Evolutionary conservation across 2,888 invertebrate genomes (phyloP), one percentile per base, ranked within the genome.

Genomic region (Orthosia cruda): DNA sequence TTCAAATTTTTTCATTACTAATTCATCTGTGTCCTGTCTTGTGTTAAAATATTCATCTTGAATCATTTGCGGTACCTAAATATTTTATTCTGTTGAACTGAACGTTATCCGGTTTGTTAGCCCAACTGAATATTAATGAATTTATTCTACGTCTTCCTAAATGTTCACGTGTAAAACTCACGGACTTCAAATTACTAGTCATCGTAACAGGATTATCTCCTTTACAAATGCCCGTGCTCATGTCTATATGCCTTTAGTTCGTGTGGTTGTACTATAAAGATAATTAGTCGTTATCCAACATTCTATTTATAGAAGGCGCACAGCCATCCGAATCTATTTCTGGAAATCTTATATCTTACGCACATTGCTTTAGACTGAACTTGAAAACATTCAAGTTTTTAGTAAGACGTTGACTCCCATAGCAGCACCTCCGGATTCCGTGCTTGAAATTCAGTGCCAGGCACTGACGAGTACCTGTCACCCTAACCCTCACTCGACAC

Each of bases 111-210:
- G 94, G 93, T 92, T 89, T 88, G 90, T 85, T 89, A 81, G 86
- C 83, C 86, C 83, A 76, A 69, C 86, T 83, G 94, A 94, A 95
- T 95, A 92, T 92, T 93, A 94, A 94, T 94, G 89, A 86, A 87
- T 80, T 80, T 64, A 83, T 83, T 77, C 68, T 81, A 83, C 82
- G 79, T 80, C 75, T 84, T 77, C 77, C 76, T 81, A 85, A 83
- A 87, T 79, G 67, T 64, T 79, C 62, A 74, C 65, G 65, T 79
- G 72, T 52, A 75, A n/a, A 64, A 78, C 74, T 80, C 68, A 73
- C 63, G 45, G 32, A 57, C n/a, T 26, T 65, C 11, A 65, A 64
- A 59, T 59, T 50, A 72, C 16, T 65, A 26, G 50, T 12, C 16
- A 32, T 50, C 11, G 20, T 50, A n/a, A 23, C 5, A 58, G 20